Percentiles rank a stretch among this genome's conserved stretches.
phyloP scores from a whole-genome alignment of 2,113 vertebrate species.

The Dolichotis patagonum region DNA sequence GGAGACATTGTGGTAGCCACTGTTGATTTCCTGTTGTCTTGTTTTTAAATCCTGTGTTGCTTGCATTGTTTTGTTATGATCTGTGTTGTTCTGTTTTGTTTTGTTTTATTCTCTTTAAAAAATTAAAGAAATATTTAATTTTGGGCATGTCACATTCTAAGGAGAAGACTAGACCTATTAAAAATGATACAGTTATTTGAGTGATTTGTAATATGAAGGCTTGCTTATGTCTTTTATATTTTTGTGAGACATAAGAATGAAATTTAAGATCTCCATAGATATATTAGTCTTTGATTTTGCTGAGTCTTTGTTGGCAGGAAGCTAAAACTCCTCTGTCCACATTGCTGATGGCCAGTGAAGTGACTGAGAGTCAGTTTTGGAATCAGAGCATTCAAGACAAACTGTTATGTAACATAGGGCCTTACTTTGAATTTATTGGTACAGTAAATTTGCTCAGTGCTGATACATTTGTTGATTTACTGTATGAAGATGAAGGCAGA shows the following conservation, averaged over 20 bases:
- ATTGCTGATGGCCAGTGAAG: neutral
- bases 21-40: too few relatives aligned
- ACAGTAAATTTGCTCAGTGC: rapidly evolving
- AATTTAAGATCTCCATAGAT: neutral
- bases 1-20: too few relatives aligned
- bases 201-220: neutral
- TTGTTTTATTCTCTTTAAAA: too few relatives aligned
- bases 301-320: neutral
- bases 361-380: neutral
- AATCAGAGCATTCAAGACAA: neutral
- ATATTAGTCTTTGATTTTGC: neutral
- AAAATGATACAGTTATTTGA: neutral
- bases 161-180: neutral
- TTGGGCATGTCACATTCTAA: neutral
- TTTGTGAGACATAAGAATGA: neutral
- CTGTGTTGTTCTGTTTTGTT: too few relatives aligned
- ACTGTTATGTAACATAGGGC: neutral
- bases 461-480: neutral
- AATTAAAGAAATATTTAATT: neutral
- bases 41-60: too few relatives aligned
- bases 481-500: neutral
- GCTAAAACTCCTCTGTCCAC: neutral
- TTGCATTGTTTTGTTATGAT: too few relatives aligned
- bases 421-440: neutral
- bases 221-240: neutral